phyloP scores from a whole-genome alignment of 2,888 invertebrate species.

The Deilephila porcellus region DNA sequence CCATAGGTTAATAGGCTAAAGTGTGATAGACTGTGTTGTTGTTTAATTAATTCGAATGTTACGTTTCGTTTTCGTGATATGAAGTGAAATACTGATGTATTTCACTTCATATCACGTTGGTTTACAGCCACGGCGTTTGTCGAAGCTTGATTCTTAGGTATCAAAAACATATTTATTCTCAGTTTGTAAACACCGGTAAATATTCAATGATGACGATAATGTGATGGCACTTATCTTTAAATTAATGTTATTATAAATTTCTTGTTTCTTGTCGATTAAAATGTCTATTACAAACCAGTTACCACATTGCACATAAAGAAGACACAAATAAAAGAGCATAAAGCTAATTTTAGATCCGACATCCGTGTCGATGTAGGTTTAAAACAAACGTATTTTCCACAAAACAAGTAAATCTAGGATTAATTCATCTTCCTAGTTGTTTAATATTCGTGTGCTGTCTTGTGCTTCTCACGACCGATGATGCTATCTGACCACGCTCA shows the following conservation, averaged over 20 bases:
- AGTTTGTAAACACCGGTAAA: no score
- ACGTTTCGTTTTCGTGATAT: no score
- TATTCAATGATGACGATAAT: no score
- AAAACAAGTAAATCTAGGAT: slow-evolving; percentile 14
- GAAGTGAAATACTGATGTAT: no score
- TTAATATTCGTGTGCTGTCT: slow-evolving; percentile 4
- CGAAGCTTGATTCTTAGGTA: no score
- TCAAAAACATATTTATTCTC: no score
- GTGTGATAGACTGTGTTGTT: no score
- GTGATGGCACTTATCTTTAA: not conserved
- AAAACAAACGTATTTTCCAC: not conserved
- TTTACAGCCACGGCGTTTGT: no score
- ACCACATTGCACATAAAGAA: not conserved
- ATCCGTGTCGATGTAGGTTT: not conserved
- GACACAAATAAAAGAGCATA: not conserved
- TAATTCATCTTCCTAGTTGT: not conserved
- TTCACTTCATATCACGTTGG: no score
- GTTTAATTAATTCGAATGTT: no score
- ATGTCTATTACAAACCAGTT: not conserved
- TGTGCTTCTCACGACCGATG: not conserved
- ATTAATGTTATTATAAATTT: not conserved
- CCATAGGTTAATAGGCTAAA: no score
- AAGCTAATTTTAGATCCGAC: not conserved
- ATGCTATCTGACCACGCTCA: not conserved
- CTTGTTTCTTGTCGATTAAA: not conserved